Evolutionary conservation across 2,888 invertebrate genomes (phyloP), one percentile per base, ranked within the genome.

Genomic region (Neoascia interrupta): DNA sequence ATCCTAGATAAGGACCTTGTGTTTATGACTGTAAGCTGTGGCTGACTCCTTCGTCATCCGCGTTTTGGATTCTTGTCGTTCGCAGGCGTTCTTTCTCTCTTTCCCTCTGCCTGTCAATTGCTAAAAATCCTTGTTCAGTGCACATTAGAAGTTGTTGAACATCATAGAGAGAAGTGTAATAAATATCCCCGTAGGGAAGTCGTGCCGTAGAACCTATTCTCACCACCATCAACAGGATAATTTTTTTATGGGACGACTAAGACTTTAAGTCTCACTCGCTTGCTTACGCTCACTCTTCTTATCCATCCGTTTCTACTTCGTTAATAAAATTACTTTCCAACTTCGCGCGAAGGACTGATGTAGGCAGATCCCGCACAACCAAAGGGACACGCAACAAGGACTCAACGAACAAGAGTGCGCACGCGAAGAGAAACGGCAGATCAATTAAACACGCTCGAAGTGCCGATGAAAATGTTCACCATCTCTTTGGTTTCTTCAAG

Each of bases 381-480:
- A n/a, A n/a, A n/a, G 28, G 21, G 37, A 36, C 21, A 36, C n/a
- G n/a, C 28, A 36, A 31, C 53, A 53, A 53, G 26, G 6, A 1
- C 21, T 15, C n/a, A 19, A 41, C 36, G 5, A 19, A 37, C 36
- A 45, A 8, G n/a, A 28, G n/a, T n/a, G 18, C 10, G 13, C n/a
- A 18, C 11, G 63, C 13, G 36, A 26, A 21, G 34, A 26, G 18
- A 28, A 54, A 37, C 36, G 13, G 16, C 18, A 53, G 58, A 76
- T 69, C 75, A 64, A 76, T 76, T 76, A 76, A 76, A 64, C 63
- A 76, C 51, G 53, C 39, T 31, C 49, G 56, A 68, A 49, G 47
- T 76, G 63, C 28, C 51, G 54, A 69, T 75, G 68, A 47, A 60
- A 68, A 69, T 54, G 58, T 39, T 37, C 36, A 39, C 21, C 47